Conservation (phyloP, 2,113 vertebrate genomes). For the Caracal caracal region DNA sequence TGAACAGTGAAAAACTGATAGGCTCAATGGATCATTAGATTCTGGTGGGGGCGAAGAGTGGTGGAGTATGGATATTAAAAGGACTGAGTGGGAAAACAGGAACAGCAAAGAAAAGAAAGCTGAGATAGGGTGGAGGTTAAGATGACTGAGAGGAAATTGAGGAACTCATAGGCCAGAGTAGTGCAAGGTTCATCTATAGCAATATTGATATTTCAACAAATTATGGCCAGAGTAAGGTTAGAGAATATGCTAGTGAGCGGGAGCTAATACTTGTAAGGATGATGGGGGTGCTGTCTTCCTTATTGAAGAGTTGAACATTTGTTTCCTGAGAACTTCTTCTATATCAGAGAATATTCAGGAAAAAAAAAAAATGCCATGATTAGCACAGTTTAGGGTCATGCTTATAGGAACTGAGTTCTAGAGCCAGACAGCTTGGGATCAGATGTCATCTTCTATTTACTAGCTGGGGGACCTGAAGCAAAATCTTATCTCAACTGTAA, state of each 20-base stretch:
- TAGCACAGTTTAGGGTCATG: background rate
- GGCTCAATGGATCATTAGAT: background rate
- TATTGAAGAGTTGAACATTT: background rate
- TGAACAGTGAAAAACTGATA: background rate
- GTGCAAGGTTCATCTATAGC: background rate
- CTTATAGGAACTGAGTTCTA: conserved; percentile 5
- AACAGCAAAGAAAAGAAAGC: background rate
- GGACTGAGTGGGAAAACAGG: background rate
- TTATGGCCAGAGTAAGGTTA: background rate
- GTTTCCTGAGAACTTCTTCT: background rate
- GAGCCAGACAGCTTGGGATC: conserved; percentile 3
- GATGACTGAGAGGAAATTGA: background rate
- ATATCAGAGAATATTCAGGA: background rate
- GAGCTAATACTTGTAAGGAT: background rate
- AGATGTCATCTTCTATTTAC: conserved; percentile 20
- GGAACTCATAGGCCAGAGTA: background rate
- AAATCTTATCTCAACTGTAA: background rate
- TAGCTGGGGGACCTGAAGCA: background rate
- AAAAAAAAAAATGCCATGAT: background rate
- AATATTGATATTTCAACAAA: background rate
- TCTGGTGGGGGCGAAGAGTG: background rate
- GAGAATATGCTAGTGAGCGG: background rate
- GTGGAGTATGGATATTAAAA: background rate
- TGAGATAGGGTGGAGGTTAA: background rate
- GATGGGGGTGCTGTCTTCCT: background rate